phyloP scores from a whole-genome alignment of 2,797 vertebrate species.

The Anabas testudineus region DNA sequence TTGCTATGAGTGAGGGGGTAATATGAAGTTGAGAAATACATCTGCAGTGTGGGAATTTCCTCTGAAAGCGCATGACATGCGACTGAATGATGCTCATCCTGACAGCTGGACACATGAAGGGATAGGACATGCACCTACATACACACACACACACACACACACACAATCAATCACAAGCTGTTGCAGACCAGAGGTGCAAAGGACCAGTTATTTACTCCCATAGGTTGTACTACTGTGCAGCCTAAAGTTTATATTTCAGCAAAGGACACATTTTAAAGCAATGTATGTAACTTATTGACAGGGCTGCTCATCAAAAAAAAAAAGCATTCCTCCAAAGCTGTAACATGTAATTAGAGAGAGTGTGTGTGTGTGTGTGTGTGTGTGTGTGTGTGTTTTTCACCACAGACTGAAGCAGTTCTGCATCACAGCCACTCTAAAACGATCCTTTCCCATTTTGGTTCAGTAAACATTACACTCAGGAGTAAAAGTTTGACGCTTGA shows the following conservation, averaged over 20 bases:
- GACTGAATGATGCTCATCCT: neutral
- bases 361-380: neutral
- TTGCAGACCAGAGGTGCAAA: slow-evolving; percentile 2
- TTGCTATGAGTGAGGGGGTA: slow-evolving; percentile 10
- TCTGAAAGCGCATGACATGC: slow-evolving; percentile 54
- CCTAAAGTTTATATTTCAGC: slow-evolving; percentile 11
- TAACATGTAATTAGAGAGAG: neutral
- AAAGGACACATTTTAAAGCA: neutral
- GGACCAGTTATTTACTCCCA: neutral
- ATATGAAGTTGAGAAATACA: neutral
- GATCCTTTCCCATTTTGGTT: neutral
- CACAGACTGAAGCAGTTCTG: neutral
- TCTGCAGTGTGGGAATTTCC: neutral
- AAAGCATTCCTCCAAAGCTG: neutral
- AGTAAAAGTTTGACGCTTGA: neutral
- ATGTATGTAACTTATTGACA: no score
- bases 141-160: neutral
- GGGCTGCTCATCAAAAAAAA: neutral
- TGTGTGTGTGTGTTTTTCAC: neutral
- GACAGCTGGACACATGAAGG: slow-evolving; percentile 32
- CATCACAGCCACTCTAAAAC: neutral
- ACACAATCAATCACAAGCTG: neutral
- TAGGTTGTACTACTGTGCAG: neutral
- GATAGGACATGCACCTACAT: neutral
- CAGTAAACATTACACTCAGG: fast-evolving